These are phyloP conservation scores for Rhyacophila evoluta DNA, from an alignment of 2,888 invertebrate species.

Conservation along the genomic window DNA sequence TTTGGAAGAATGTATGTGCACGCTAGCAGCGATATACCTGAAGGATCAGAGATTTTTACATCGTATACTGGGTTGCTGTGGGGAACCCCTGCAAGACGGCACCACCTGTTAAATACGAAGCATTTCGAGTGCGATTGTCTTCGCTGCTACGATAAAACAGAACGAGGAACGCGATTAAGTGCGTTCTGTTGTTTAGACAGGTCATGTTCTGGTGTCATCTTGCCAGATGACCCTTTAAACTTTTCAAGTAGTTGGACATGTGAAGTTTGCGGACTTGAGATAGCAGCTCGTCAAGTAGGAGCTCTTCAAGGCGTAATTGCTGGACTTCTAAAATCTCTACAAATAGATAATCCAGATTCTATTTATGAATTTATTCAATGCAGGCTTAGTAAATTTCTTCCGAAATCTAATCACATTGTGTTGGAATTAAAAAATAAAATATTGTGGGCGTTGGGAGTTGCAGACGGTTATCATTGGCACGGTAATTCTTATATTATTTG, in stretches of 20 bases:
- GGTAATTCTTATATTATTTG: slow-evolving; percentile 63
- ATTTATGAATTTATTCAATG: slow-evolving; percentile 70
- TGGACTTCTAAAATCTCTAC: slow-evolving; percentile 68
- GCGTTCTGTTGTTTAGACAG: slow-evolving; percentile 71
- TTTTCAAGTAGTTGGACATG: slow-evolving; percentile 72
- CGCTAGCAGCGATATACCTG: slow-evolving; percentile 71
- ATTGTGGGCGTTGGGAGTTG: slow-evolving; percentile 73
- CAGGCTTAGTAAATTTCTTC: slow-evolving; percentile 70
- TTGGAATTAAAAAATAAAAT: slow-evolving; percentile 74
- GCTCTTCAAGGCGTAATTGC: slow-evolving; percentile 69
- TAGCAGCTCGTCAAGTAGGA: slow-evolving; percentile 68
- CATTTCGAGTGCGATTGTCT: slow-evolving; percentile 76
- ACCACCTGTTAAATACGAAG: slow-evolving; percentile 75
- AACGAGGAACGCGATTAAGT: slow-evolving; percentile 72
- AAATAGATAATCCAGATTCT: slow-evolving; percentile 67
- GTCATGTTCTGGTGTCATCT: slow-evolving; percentile 68
- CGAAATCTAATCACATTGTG: slow-evolving; percentile 72
- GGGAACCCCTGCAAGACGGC: slow-evolving; percentile 75
- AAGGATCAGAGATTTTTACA: slow-evolving; percentile 75
- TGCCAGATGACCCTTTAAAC: slow-evolving; percentile 71
- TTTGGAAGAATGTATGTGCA: slow-evolving; percentile 72
- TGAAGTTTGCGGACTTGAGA: slow-evolving; percentile 66
- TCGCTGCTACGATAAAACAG: slow-evolving; percentile 76
- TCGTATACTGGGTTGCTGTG: slow-evolving; percentile 77
- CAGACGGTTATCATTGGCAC: slow-evolving; percentile 69